Evolutionary conservation across 2,888 invertebrate species (phyloP), one percentile per base, ranked within the genome.

Genomic region (Pomacea canaliculata): DNA sequence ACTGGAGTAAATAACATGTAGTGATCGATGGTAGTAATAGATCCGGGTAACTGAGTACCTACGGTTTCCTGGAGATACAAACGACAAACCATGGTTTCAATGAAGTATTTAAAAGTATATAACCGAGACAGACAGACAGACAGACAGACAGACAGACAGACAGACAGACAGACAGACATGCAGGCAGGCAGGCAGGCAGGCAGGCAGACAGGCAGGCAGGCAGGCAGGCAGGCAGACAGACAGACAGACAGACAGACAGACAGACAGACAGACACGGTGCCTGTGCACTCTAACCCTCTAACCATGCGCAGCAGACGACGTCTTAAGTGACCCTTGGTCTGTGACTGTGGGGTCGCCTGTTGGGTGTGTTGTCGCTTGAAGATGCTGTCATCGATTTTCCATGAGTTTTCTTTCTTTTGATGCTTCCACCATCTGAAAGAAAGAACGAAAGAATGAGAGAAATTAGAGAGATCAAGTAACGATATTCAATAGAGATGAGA

Each of bases 11-110:
- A 88, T n/a, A 87, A 71, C 70, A 82, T 80, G 70, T 83, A 85
- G 62, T 82, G 85, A 79, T 88, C 87, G n/a, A 88, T 78, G 76
- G 87, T 88, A 62, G 83, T 84, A 12, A 83, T 83, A 13, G 87
- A 88, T 0, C 87, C 87, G 7, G 86, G 81, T 0, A 86, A 86
- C 10, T 87, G 71, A 0, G 87, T 88, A 0, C 83, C 86, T 27
- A 85, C 68, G 0, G 87, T 88, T 70, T 87, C 86, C 87, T 87
- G 74, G 0, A 69, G 18, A 10, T 23, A 68, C 76, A 70, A 67
- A 51, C 23, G 37, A 37, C 37, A 37, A 37, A 5, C 19, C 63
- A 59, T 70, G 19, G 27, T 63, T 63, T 37, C 37, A 37, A 37
- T 37, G 37, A 37, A 37, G 37, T 37, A 37, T 5, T 37, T 37